A percentile compares a stretch with the other conserved stretches of the same genome.
These are phyloP conservation scores for Montipora capricornis DNA, from an alignment of 64 coral and sea anemone genomes.

Conservation along the genomic window DNA sequence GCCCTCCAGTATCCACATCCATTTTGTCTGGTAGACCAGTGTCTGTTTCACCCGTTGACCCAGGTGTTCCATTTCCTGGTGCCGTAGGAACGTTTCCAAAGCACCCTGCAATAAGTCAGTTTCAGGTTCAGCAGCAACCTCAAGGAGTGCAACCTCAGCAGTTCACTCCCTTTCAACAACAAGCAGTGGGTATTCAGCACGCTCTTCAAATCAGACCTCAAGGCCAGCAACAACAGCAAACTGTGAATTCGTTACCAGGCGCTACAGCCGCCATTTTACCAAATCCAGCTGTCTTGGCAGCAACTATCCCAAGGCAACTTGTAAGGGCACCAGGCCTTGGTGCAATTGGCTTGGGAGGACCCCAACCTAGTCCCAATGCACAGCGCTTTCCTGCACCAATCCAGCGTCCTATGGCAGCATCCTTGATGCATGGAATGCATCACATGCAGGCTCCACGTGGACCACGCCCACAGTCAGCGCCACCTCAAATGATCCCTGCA, in stretches of 20 bases:
- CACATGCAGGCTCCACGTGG: constrained; percentile 38
- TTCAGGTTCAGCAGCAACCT: constrained; percentile 82
- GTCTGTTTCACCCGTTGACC: constrained; percentile 87
- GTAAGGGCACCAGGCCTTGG: constrained; percentile 50
- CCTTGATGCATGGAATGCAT: constrained; percentile 60
- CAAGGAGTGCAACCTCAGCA: constrained; percentile 82
- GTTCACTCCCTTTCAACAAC: constrained; percentile 92
- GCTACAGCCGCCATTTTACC: constrained; percentile 30
- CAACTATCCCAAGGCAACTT: constrained; percentile 59
- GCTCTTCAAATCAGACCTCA: constrained; percentile 65
- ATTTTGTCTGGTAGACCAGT: constrained; percentile 80
- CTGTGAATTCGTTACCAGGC: constrained; percentile 42
- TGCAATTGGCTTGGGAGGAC: constrained; percentile 42
- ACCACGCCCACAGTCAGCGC: constrained; percentile 48
- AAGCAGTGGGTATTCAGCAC: constrained; percentile 74
- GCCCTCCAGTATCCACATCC: constrained; percentile 78
- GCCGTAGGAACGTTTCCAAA: constrained; percentile 77
- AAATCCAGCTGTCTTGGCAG: constrained; percentile 34
- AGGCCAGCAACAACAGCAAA: constrained; percentile 75
- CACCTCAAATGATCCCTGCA: constrained; percentile 40
- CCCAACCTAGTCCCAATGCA: constrained; percentile 37
- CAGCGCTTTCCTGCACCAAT: constrained; percentile 87
- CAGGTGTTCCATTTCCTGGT: constrained; percentile 72
- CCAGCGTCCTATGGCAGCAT: constrained; percentile 80
- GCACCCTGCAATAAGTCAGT: constrained; percentile 80